Evolutionary conservation across 35 echinoderm and acorn worm species (phyloP).

Genomic region (Lytechinus pictus): DNA sequence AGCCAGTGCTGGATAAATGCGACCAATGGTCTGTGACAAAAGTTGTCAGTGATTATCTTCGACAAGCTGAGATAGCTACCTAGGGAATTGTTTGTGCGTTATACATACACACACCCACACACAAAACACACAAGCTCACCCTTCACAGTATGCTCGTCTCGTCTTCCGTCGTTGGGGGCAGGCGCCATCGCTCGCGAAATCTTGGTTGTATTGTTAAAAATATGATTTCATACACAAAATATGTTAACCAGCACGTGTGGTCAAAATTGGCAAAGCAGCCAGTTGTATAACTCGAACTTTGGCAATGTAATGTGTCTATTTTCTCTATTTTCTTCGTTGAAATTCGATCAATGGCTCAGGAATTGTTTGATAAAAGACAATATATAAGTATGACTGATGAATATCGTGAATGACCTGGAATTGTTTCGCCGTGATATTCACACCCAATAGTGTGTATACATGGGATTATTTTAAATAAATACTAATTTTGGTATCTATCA

Average conservation of each 20-base stretch:
- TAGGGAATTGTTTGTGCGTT: background rate
- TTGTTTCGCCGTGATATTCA: background rate
- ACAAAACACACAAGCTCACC: too few species aligned
- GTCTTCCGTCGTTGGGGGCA: conserved; percentile 6
- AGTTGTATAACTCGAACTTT: background rate
- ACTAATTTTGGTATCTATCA: too few species aligned
- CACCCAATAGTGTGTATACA: background rate
- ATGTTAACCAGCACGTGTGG: background rate
- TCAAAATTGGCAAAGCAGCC: background rate
- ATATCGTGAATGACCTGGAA: background rate
- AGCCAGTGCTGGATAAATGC: background rate
- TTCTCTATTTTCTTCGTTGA: background rate
- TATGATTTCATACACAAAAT: background rate
- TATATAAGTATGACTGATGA: background rate
- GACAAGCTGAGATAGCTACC: background rate
- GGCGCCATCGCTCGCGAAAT: background rate
- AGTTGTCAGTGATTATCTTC: background rate
- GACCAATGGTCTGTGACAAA: background rate
- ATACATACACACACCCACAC: background rate
- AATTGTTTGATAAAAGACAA: background rate
- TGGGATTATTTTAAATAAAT: too few species aligned
- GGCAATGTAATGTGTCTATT: background rate
- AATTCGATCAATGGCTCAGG: background rate
- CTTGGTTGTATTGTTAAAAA: background rate
- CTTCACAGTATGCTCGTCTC: background rate